Percentiles rank a stretch among this genome's conserved stretches.
These are phyloP conservation scores for Leucosticte australis DNA, from an alignment of 2,113 vertebrate species.

Conservation along the genomic window DNA sequence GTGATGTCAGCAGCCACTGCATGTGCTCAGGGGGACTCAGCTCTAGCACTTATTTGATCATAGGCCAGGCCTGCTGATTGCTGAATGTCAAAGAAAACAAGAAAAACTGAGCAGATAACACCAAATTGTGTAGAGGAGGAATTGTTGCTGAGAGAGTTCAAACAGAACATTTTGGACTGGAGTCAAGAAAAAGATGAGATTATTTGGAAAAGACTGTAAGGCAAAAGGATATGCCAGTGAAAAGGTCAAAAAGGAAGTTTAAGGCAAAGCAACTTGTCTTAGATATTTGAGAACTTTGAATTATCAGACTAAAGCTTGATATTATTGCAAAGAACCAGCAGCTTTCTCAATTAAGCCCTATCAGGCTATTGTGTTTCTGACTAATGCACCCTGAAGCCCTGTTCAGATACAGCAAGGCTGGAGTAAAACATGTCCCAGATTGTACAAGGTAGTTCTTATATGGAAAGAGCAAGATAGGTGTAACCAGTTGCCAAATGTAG, in stretches of 20 bases:
- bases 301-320: neutral
- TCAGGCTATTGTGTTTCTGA: neutral
- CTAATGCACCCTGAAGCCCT: neutral
- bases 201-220: conserved; percentile 34
- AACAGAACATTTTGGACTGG: conserved; percentile 42
- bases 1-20: conserved; percentile 34
- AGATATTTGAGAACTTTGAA: conserved; percentile 23
- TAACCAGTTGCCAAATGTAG: neutral
- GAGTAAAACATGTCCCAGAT: neutral
- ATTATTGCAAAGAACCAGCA: conserved; percentile 20
- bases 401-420: neutral
- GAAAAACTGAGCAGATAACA: conserved; percentile 45
- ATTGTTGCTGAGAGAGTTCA: conserved; percentile 54
- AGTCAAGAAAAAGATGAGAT: conserved; percentile 49
- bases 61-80: conserved; percentile 51
- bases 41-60: conserved; percentile 29
- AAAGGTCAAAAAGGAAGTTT: conserved; percentile 53
- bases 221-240: neutral
- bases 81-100: conserved; percentile 59
- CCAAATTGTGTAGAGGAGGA: conserved; percentile 4
- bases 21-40: neutral
- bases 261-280: conserved; percentile 23
- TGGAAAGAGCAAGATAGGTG: neutral
- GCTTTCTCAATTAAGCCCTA: neutral
- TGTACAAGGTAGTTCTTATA: neutral